Evolutionary conservation across 2,113 vertebrate genomes (phyloP).

Genomic region (Peromyscus leucopus): DNA sequence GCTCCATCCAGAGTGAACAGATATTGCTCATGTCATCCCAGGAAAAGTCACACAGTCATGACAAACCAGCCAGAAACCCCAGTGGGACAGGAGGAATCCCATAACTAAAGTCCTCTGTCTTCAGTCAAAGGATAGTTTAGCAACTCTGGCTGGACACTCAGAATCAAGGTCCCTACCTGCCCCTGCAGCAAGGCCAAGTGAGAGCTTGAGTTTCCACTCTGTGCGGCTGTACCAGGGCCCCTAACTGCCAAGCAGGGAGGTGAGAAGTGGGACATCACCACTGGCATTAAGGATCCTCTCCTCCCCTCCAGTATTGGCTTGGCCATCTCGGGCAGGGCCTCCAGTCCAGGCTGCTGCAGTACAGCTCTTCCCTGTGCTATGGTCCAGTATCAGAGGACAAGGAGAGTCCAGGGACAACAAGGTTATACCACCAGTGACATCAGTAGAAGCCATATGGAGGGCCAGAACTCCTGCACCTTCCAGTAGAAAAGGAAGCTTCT

Average conservation of each 20-base stretch:
- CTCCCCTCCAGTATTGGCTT: fast-evolving
- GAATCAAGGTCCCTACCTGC: fast-evolving
- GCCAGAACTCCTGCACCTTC: not conserved
- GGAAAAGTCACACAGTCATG: not conserved
- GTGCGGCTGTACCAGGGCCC: fast-evolving
- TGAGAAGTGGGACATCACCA: not conserved
- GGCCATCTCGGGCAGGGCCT: not conserved
- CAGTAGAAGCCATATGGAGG: fast-evolving
- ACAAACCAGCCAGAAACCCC: not conserved
- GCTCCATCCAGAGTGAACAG: not conserved
- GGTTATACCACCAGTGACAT: fast-evolving
- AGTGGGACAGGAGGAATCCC: not conserved
- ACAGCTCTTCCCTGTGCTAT: not conserved
- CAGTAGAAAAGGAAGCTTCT: not conserved
- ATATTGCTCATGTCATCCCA: not conserved
- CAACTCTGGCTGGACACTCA: not conserved
- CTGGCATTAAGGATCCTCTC: fast-evolving
- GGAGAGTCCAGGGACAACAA: too few species aligned
- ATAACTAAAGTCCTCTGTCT: not conserved
- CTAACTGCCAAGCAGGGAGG: too few species aligned
- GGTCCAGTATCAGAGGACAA: not conserved
- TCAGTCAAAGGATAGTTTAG: not conserved
- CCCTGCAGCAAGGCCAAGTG: not conserved
- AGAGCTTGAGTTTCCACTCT: not conserved
- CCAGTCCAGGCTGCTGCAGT: fast-evolving